Evolutionary conservation across 2,888 invertebrate species (phyloP), one percentile per base, ranked within the genome.

Genomic region (Odontocolon sp.): DNA sequence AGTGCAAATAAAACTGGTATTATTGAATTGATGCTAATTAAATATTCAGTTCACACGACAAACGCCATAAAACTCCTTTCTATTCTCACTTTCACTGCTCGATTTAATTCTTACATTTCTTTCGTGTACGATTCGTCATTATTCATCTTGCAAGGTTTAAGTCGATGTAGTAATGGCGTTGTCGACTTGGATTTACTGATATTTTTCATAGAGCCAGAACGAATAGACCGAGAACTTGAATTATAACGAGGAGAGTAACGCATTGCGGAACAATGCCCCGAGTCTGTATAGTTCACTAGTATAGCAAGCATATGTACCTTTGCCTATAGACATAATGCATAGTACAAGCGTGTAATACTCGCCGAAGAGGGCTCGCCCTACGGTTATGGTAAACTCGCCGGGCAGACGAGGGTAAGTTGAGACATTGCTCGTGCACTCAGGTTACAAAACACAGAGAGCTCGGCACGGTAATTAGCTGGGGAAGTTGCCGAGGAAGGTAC

Each of bases 381-480:
- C 72, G 82, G 83, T 82, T 82, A 85, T 84, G 78, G 81, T 78
- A 79, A 83, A 81, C 78, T 80, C 73, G 14, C 8, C 6, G 47
- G 57, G 67, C 42, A 31, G 38, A 70, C 67, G 79, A 78, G 78
- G 70, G 85, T 87, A 87, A 88, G 82, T 84, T 79, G 82, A 87
- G 85, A 86, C 75, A 76, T 79, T 64, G 77, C 76, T 73, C 77
- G 78, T 78, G 84, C 81, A 45, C 77, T 88, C 86, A 82, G 80
- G 84, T 87, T 88, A 86, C 87, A 86, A 88, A 88, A 88, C 84
- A 85, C 81, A 80, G 80, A 76, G 73, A 82, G 85, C 85, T 82
- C 76, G 67, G 61, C 82, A 82, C 63, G 68, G 54, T 77, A 77
- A 77, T 73, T 77, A 77, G 73, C 68, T 38, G 28, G 21, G 57